Percentiles rank a stretch among this genome's conserved stretches.
Conservation (phyloP, 2,888 invertebrate species). For the Zygaena filipendulae region DNA sequence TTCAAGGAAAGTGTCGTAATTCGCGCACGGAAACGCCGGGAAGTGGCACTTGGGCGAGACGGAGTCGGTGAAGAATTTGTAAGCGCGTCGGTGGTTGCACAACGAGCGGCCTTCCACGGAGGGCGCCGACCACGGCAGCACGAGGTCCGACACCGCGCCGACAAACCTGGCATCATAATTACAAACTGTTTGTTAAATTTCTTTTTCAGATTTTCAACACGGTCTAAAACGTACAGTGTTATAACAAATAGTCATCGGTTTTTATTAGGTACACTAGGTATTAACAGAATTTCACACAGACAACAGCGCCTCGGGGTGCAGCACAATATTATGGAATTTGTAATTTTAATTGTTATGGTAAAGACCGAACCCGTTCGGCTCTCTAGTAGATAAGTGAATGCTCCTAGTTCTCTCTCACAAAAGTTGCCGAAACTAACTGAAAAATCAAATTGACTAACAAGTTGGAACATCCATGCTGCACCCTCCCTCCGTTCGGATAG, state of each 20-base stretch:
- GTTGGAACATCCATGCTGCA: slow-evolving; percentile 93
- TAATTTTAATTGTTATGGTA: background rate
- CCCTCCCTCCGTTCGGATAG: slow-evolving; percentile 91
- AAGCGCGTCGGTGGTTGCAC: slow-evolving; percentile 93
- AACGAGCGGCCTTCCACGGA: slow-evolving; percentile 82
- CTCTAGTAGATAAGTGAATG: too few relatives aligned
- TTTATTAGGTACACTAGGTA: too few relatives aligned
- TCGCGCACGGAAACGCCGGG: slow-evolving; percentile 88
- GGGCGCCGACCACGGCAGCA: slow-evolving; percentile 80
- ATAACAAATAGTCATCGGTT: too few relatives aligned
- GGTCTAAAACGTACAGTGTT: background rate
- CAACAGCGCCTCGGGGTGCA: too few relatives aligned
- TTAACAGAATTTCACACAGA: too few relatives aligned
- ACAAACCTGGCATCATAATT: slow-evolving; percentile 70
- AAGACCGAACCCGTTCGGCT: background rate
- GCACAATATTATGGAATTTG: too few relatives aligned
- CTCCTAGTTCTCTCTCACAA: too few relatives aligned
- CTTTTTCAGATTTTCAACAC: background rate
- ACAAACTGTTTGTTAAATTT: too few relatives aligned
- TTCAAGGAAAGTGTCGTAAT: slow-evolving; percentile 84
- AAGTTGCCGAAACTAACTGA: too few relatives aligned
- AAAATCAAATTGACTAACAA: too few relatives aligned
- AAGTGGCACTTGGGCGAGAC: slow-evolving; percentile 92
- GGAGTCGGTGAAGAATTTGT: slow-evolving; percentile 95
- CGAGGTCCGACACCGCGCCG: slow-evolving; percentile 89